These are phyloP conservation scores for Podotricha telesiphe DNA, from an alignment of 2,888 invertebrate species.

Conservation along the genomic window DNA sequence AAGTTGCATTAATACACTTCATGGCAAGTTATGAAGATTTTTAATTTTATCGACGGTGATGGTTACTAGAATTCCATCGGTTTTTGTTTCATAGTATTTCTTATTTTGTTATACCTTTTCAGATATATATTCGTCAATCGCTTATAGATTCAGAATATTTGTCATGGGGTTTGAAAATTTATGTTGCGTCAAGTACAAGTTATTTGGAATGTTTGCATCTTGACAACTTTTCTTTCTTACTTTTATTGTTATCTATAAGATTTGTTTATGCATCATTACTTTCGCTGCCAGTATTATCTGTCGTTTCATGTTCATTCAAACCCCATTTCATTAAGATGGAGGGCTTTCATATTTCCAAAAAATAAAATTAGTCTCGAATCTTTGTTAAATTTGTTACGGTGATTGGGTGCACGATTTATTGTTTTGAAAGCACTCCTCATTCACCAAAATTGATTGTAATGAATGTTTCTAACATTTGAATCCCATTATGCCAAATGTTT, in stretches of 20 bases:
- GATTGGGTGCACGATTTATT: constrained; percentile 80
- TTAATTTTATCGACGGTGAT: constrained; percentile 54
- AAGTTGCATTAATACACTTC: constrained; percentile 16
- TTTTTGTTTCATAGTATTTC: constrained; percentile 42
- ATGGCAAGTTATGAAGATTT: constrained; percentile 22
- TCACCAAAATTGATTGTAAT: constrained; percentile 71
- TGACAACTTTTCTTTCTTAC: constrained; percentile 80
- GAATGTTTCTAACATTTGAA: constrained; percentile 53
- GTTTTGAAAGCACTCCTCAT: constrained; percentile 77
- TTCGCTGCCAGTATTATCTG: constrained; percentile 59
- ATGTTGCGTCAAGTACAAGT: constrained; percentile 68
- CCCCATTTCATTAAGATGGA: constrained; percentile 81
- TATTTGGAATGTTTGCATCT: constrained; percentile 83
- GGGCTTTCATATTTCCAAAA: constrained; percentile 68
- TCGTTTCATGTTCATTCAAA: constrained; percentile 75
- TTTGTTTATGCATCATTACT: constrained; percentile 68
- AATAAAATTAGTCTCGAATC: constrained; percentile 35
- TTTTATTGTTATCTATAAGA: constrained; percentile 62
- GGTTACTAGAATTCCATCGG: constrained; percentile 50
- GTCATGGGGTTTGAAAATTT: constrained; percentile 83
- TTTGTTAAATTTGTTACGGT: constrained; percentile 56
- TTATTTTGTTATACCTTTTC: constrained; percentile 48
- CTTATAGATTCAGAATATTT: constrained; percentile 65
- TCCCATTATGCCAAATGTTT: constrained; percentile 19
- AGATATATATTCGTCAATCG: constrained; percentile 54